Base-by-base conservation (phyloP, 1,140 invertebrate species). In the Ips typographus region DNA sequence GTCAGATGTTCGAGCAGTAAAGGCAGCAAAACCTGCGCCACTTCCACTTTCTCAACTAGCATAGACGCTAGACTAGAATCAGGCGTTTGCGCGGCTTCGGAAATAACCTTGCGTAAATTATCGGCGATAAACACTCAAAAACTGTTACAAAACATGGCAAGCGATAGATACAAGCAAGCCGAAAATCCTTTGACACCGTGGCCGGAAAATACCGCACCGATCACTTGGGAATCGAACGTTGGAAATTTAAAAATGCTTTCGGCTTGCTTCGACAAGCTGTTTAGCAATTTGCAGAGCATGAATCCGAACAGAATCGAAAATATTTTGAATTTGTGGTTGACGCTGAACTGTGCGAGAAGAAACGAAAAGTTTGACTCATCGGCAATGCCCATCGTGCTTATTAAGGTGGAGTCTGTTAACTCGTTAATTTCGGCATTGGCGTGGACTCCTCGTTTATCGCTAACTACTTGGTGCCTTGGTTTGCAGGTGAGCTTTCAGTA, bases 281-380 rank as follows among this genome's bases (percentile, higher is more conserved):
- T 92, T 74, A 84, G 84, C 4, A 86, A 90, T 74, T 76, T 88
- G 36, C 82, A 85, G 66, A 63, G 74, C 41, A 73, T 77, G 40
- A 67, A 72, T 7, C 72, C 78, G 75, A 87, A 87, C 38, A 89
- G 90, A 77, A 83, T 94, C 76, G 92, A 95, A 80, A 86, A 91
- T 73, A 86, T 94, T 49, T 81, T 95, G 3, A 90, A 93, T 64
- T 82, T 94, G 65, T 95, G 93, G 93, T 82, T 94, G 49, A 93
- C 91, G 1, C 79, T 94, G 52, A 94, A 93, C 86, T 71, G 84
- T 84, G 57, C 78, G 80, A 85, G 62, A 56, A 72, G 73, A 78
- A 6, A 83, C 77, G 72, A 82, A 68, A 73, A 76, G 69, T 81
- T 82, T 55, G 79, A 89, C 76, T 84, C 90, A 3, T 85, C 85